Conservation (phyloP, 2,797 vertebrate species). For the Sorex maritimensis region DNA sequence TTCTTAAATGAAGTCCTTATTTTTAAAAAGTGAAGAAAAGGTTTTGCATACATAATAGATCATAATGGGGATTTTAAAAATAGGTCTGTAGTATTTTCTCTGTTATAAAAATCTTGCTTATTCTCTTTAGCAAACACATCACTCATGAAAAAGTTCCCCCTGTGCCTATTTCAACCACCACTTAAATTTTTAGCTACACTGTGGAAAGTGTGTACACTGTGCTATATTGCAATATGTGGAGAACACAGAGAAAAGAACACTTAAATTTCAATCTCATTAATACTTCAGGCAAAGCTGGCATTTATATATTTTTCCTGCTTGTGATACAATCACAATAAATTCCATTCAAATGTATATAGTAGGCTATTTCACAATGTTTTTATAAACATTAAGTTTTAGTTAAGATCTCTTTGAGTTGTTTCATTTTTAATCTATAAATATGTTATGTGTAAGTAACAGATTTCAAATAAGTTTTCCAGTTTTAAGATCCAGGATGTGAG, state of each 20-base stretch:
- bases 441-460: neutral
- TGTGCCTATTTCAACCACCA: conserved; percentile 15
- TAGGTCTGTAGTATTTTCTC: neutral
- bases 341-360: neutral
- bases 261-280: neutral
- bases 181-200: neutral
- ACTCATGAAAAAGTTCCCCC: conserved; percentile 44
- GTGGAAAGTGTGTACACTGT: neutral
- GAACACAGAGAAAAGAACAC: neutral
- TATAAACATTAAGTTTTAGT: conserved; percentile 33
- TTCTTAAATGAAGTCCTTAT: conserved; percentile 28
- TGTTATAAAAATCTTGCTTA: neutral
- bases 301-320: neutral
- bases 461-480: conserved; percentile 21
- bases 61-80: conserved; percentile 15
- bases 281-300: neutral
- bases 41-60: neutral
- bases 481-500: conserved; percentile 62
- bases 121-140: neutral
- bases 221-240: neutral
- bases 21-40: conserved; percentile 51
- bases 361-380: neutral
- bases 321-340: neutral
- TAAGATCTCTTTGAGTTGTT: conserved; percentile 42
- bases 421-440: conserved; percentile 14